These are phyloP conservation scores for Rhynchotus rufescens DNA, from an alignment of 2,797 vertebrate species.

Conservation along the genomic window DNA sequence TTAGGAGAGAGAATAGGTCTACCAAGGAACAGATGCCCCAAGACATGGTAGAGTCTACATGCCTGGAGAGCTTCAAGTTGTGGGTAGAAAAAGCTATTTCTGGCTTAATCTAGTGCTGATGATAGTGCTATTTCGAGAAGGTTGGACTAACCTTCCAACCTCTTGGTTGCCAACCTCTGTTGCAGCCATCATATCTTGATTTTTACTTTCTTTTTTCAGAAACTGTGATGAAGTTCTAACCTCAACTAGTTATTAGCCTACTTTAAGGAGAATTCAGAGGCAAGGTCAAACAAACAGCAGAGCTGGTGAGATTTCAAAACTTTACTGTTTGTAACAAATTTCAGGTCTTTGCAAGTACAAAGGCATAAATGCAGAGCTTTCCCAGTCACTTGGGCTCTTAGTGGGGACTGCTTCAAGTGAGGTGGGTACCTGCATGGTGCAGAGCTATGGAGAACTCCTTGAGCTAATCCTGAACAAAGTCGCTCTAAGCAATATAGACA, in stretches of 20 bases:
- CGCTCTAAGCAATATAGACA: neutral
- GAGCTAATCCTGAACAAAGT: neutral
- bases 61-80: neutral
- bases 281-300: neutral
- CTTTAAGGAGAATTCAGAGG: neutral
- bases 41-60: neutral
- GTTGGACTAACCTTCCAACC: neutral
- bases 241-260: neutral
- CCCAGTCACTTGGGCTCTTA: neutral
- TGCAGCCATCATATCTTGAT: neutral
- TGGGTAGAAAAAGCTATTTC: neutral
- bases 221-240: neutral
- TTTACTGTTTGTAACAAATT: neutral
- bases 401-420: neutral
- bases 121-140: neutral
- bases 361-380: neutral
- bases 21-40: neutral
- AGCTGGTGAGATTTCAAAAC: neutral
- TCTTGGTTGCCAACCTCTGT: neutral
- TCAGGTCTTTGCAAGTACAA: neutral
- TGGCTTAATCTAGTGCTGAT: neutral
- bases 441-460: neutral
- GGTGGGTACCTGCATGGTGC: neutral
- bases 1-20: neutral
- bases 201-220: neutral